Base-by-base conservation (phyloP, 2,888 invertebrate genomes). In the Brenthis daphne region DNA sequence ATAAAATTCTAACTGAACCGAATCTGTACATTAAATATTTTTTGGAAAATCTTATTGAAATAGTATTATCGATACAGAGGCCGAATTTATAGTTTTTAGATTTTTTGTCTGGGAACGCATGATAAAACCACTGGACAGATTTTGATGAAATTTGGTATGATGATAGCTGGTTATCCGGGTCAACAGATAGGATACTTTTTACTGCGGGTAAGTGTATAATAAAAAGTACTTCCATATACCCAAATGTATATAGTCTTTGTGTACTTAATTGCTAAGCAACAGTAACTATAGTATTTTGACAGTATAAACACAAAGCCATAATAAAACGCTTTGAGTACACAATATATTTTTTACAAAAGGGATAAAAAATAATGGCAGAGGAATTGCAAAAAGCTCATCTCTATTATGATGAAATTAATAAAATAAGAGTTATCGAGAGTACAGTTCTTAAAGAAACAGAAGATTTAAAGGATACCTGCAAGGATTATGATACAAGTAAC, bases 331-430 rank as follows among this genome's bases (percentile, higher is more conserved):
- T 29, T 29, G 3, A 8, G 12, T 54, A 5, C 20, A 12, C 0
- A 13, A 24, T 13, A 12, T 13, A 29, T 13, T 29, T 13, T 16
- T 11, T 43, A 6, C 5, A 47, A 54, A 13, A 12, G 2, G 29
- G 43, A 14, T 14, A 51, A 6, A 33, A 50, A 57, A 74, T 79
- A 80, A 96, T 96, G 96, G 93, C 96, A 37, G 96, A 96, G 75
- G 94, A 95, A 77, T 85, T 97, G 72, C 93, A 94, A 71, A 96
- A 95, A 83, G 94, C 95, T 67, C 97, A 98, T 61, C 94, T 99
- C 67, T 97, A 95, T 87, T 96, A 98, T 75, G 98, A 99, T 85
- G 98, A 99, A 86, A 94, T 97, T 60, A 96, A 97, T 90, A 90
- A 92, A 83, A 85, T 93, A 64, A 80, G 87, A 77, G 83, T 93